Conservation (phyloP, 2,888 invertebrate species). For the Aphrophora alni region DNA sequence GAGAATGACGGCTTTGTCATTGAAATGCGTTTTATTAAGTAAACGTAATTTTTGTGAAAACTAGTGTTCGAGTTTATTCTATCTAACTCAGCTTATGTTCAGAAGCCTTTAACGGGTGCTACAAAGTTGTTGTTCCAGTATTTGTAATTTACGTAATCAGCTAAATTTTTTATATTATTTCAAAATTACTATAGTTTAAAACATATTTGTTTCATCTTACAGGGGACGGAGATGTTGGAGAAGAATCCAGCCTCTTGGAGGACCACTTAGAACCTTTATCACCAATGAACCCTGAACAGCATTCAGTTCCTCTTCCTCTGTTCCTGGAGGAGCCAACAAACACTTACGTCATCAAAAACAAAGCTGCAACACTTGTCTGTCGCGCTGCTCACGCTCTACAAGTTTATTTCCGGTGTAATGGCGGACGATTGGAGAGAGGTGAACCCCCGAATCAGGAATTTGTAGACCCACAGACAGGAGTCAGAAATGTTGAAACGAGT, state of each 20-base stretch:
- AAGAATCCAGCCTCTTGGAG: conserved; percentile 25
- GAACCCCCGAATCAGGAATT: conserved; percentile 78
- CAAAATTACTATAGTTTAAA: no score
- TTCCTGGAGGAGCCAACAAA: conserved; percentile 89
- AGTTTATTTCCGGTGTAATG: conserved; percentile 88
- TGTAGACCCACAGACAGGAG: conserved; percentile 88
- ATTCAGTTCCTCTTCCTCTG: conserved; percentile 76
- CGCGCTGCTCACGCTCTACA: conserved; percentile 89
- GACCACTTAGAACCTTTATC: conserved; percentile 44
- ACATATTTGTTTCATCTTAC: no score
- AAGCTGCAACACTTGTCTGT: conserved; percentile 88
- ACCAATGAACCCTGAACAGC: conserved; percentile 21
- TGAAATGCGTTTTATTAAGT: no score
- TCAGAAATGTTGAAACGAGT: conserved; percentile 84
- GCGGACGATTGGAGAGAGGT: conserved; percentile 61
- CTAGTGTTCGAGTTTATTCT: no score
- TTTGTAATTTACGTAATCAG: no score
- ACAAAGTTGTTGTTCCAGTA: no score
- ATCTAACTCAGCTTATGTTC: no score
- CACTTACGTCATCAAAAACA: conserved; percentile 90
- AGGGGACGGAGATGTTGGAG: not conserved
- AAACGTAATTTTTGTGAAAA: no score
- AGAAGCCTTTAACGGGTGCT: no score
- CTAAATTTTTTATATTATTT: no score
- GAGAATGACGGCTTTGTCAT: no score